Conservation (phyloP, 2,113 vertebrate genomes). For the Pygoscelis adeliae region DNA sequence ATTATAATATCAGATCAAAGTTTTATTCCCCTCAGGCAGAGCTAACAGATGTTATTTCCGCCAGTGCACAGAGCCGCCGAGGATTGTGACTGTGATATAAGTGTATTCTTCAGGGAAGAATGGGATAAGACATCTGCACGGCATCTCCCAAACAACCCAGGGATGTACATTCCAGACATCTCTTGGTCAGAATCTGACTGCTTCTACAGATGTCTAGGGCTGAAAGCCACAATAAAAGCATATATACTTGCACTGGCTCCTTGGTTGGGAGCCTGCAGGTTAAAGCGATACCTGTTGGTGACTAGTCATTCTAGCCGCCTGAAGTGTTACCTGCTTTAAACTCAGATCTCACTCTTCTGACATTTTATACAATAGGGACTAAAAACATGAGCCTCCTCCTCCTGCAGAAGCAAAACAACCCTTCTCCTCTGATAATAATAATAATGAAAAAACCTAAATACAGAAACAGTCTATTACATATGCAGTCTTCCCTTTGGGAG, state of each 20-base stretch:
- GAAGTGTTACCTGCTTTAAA: not conserved
- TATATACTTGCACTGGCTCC: not conserved
- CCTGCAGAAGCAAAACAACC: not conserved
- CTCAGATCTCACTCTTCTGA: not conserved
- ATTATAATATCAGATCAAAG: not conserved
- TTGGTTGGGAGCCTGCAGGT: not conserved
- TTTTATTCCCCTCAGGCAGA: not conserved
- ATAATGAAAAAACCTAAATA: not conserved
- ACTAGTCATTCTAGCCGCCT: not conserved
- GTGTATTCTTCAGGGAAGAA: not conserved
- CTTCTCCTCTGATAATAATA: not conserved
- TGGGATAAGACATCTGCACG: not conserved
- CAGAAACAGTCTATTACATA: not conserved
- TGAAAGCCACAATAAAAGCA: not conserved
- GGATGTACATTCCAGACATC: slow-evolving; percentile 44
- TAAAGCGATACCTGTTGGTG: not conserved
- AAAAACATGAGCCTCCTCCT: not conserved
- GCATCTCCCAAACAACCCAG: not conserved
- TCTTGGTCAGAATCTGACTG: not conserved
- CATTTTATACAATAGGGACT: not conserved
- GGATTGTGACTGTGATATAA: not conserved
- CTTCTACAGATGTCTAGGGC: not conserved
- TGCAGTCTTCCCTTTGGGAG: not conserved
- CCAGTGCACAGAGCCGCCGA: not conserved
- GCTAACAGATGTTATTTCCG: slow-evolving; percentile 39